Percentiles rank a stretch among this genome's conserved stretches.
phyloP scores from a whole-genome alignment of 2,888 invertebrate species.

The Pharmacophagus antenor region DNA sequence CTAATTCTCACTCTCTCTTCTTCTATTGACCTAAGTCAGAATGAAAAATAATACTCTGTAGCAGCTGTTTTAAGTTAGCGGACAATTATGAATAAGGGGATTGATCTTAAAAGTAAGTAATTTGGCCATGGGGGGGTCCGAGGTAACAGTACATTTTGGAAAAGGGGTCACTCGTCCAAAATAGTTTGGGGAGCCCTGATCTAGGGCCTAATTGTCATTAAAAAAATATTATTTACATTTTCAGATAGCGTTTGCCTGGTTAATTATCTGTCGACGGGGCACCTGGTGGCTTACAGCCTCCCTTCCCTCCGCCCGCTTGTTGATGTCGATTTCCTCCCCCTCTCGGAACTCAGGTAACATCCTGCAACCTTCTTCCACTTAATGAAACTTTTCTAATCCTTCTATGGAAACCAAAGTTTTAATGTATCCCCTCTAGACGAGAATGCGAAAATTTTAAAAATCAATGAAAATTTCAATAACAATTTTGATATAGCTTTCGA shows the following conservation, averaged over 20 bases:
- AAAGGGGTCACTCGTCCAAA: no score
- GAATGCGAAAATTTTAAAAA: background rate
- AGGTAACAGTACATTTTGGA: no score
- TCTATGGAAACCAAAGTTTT: slow-evolving; percentile 25
- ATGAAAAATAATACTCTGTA: no score
- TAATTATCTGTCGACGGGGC: slow-evolving; percentile 96
- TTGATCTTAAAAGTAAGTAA: no score
- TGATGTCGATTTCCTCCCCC: slow-evolving; percentile 96
- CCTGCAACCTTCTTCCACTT: slow-evolving; percentile 2
- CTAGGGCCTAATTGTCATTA: no score
- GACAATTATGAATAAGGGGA: no score
- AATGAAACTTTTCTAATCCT: slow-evolving; percentile 7
- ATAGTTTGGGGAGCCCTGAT: no score
- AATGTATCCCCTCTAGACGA: background rate
- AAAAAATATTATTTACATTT: slow-evolving; percentile 34
- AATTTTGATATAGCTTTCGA: background rate
- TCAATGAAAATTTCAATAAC: background rate
- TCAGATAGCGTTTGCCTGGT: slow-evolving; percentile 96
- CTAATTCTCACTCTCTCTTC: no score
- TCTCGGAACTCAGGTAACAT: slow-evolving; percentile 94
- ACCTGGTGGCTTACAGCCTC: slow-evolving; percentile 95
- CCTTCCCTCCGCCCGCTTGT: slow-evolving; percentile 96
- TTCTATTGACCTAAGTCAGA: no score
- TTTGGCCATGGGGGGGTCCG: no score
- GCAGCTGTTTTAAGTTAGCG: no score